Evolutionary conservation across 2,113 vertebrate genomes (phyloP), one percentile per base, ranked within the genome.

Genomic region (Otis tarda): DNA sequence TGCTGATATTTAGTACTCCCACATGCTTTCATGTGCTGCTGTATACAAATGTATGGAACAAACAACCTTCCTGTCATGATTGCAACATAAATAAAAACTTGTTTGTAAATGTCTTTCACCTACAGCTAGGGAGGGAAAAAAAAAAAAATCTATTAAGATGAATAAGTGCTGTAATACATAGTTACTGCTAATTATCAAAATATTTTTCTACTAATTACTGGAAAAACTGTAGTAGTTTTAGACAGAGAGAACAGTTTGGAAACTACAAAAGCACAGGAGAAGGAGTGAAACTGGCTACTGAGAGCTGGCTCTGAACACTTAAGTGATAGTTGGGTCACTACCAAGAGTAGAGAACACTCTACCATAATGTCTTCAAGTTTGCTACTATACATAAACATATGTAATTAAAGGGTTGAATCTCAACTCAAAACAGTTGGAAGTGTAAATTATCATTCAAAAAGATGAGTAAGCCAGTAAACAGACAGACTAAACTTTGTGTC

Each of bases 341-440:
- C 95, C 95, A 97, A 96, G 65, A 93, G 70, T 20, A 94, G 80
- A 93, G 93, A 96, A 96, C 90, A 95, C 90, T 94, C 92, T 59
- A 96, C 82, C 93, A 96, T 95, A 96, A 96, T 94, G 91, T 96
- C 95, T 97, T 95, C 95, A 95, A 94, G 92, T 96, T 97, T 95
- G 93, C 90, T 94, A 84, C 91, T 97, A 94, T 87, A 97, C 95
- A 96, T 92, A 93, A 96, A 90, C 85, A 97, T 94, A 93, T 78
- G 52, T 94, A 96, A 94, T 90, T 94, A 95, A 95, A 95, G 90
- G 84, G 77, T 82, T 92, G 83, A 96, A 96, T 95, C 92, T 96
- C 94, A 95, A 87, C 95, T 96, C 77, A 94, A 97, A 97, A 96
- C 91, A 96, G 79, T 76, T 96, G 95, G 93, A 97, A 97, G 63